Evolutionary conservation across 92 coral and sea anemone species (phyloP).

Genomic region (Muricea muricata): DNA sequence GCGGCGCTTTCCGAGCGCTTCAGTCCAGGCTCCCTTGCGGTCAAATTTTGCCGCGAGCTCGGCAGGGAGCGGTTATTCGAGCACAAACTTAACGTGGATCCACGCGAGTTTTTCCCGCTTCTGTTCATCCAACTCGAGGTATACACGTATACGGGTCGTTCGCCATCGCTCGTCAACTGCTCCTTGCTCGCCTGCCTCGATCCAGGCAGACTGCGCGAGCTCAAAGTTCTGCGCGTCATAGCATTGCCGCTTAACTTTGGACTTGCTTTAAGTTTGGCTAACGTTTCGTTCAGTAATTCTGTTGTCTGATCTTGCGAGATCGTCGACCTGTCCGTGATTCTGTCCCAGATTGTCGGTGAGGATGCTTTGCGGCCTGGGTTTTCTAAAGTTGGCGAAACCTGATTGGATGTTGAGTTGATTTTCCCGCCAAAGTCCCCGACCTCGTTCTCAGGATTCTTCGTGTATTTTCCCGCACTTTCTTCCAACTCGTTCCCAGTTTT

Average conservation of each 20-base stretch:
- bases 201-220: slow-evolving; percentile 45
- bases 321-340: slow-evolving; percentile 14
- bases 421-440: not conserved
- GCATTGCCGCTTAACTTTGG: slow-evolving; percentile 30
- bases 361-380: not conserved
- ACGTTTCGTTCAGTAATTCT: slow-evolving; percentile 39
- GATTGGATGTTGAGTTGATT: not conserved
- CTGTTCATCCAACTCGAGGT: slow-evolving; percentile 50
- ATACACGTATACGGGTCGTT: slow-evolving; percentile 46
- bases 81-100: slow-evolving; percentile 25
- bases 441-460: not conserved
- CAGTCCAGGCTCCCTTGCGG: slow-evolving; percentile 33
- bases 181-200: slow-evolving; percentile 42
- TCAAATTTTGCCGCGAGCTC: slow-evolving; percentile 33
- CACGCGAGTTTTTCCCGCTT: slow-evolving; percentile 39
- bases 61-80: slow-evolving; percentile 42
- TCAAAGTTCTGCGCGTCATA: not conserved
- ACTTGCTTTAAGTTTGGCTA: slow-evolving; percentile 38
- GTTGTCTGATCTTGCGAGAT: slow-evolving; percentile 37
- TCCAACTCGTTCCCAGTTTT: not conserved
- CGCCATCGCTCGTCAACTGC: slow-evolving; percentile 44
- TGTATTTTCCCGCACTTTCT: slow-evolving; percentile 15
- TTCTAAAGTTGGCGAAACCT: slow-evolving; percentile 12
- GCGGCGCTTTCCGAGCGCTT: slow-evolving; percentile 37
- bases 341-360: slow-evolving; percentile 38